Conservation (phyloP, 2,888 invertebrate species). For the Euzetes globulus region DNA sequence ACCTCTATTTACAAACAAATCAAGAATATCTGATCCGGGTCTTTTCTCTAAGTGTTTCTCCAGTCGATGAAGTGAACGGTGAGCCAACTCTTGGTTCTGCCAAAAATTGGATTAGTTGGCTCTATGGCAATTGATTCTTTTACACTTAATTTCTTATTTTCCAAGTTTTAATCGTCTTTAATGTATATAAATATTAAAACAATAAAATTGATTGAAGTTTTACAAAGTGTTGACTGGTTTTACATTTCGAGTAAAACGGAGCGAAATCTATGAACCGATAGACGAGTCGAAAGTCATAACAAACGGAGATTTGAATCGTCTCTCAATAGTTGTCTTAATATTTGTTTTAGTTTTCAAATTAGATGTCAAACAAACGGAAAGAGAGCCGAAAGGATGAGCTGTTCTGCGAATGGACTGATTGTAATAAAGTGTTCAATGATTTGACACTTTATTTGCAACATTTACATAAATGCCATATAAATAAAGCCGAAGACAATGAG, state of each 20-base stretch:
- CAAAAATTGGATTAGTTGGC: slow-evolving; percentile 5
- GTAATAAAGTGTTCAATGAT: slow-evolving; percentile 27
- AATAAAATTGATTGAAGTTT: neutral
- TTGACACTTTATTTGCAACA: slow-evolving; percentile 20
- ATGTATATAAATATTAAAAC: neutral
- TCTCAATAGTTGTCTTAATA: neutral
- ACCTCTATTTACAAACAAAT: neutral
- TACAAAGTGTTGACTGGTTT: neutral
- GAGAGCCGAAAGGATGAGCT: neutral
- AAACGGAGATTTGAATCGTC: neutral
- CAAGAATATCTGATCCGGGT: slow-evolving; percentile 9
- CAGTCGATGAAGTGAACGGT: slow-evolving; percentile 3
- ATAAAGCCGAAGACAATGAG: slow-evolving; percentile 2
- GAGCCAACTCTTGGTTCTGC: neutral
- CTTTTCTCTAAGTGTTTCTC: slow-evolving; percentile 1
- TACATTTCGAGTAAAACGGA: neutral
- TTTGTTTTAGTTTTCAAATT: neutral
- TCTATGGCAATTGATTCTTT: neutral
- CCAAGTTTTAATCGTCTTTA: neutral
- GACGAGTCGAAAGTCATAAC: neutral
- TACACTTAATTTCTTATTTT: neutral
- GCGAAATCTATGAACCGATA: neutral
- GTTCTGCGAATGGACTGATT: slow-evolving; percentile 33
- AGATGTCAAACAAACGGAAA: neutral
- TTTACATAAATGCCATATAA: slow-evolving; percentile 19